These are phyloP conservation scores for Aphidoletes aphidimyza DNA, from an alignment of 2,888 invertebrate species.

Conservation along the genomic window DNA sequence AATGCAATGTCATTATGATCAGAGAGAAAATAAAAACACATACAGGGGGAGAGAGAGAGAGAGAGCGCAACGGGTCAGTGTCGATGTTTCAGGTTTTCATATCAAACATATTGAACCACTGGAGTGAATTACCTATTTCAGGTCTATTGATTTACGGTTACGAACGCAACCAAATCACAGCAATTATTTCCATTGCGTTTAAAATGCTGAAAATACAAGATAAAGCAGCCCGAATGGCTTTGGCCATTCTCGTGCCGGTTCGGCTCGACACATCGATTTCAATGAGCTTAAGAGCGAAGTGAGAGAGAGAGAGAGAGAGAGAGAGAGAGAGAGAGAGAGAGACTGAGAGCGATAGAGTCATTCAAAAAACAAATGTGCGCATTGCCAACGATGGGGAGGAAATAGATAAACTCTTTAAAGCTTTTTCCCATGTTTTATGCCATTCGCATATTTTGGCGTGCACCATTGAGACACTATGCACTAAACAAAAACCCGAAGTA, in stretches of 20 bases:
- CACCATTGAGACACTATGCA: neutral
- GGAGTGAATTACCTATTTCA: slow-evolving; percentile 42
- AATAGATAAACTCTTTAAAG: slow-evolving; percentile 40
- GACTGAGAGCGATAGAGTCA: too few relatives aligned
- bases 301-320: too few relatives aligned
- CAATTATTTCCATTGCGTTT: slow-evolving; percentile 45
- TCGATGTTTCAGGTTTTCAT: too few relatives aligned
- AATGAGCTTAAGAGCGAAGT: slow-evolving; percentile 29
- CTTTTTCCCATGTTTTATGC: slow-evolving; percentile 16
- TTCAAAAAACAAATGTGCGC: neutral
- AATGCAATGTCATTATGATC: neutral
- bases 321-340: too few relatives aligned
- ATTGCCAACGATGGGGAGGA: neutral
- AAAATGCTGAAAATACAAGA: slow-evolving; percentile 51
- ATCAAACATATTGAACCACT: neutral
- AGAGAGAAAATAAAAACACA: too few relatives aligned
- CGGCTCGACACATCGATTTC: too few relatives aligned
- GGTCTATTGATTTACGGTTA: slow-evolving; percentile 34
- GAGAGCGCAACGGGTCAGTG: too few relatives aligned
- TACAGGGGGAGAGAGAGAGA: too few relatives aligned
- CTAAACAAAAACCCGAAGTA: slow-evolving; percentile 2
- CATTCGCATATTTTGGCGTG: neutral
- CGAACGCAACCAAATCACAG: slow-evolving; percentile 32
- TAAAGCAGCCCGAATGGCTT: neutral
- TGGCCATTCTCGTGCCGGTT: neutral